Conservation (phyloP, 2,113 vertebrate species). For the Cyanoderma ruficeps region DNA sequence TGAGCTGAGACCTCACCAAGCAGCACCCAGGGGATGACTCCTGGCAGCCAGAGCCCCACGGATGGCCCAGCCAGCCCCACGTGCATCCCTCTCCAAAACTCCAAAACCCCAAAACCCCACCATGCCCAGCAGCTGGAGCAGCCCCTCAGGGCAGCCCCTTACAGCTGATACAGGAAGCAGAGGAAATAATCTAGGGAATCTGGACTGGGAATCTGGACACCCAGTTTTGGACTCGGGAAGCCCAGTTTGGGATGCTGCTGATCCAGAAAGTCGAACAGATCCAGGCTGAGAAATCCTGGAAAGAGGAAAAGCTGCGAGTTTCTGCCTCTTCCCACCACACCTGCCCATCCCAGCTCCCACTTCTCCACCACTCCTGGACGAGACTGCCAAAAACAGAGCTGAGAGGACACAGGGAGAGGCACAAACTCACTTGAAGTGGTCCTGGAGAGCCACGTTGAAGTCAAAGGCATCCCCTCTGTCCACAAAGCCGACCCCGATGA, state of each 20-base stretch:
- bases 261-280: too few relatives aligned
- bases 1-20: accelerated
- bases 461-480: conserved; percentile 97
- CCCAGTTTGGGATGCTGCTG: not conserved
- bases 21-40: not conserved
- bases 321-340: not conserved
- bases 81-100: not conserved
- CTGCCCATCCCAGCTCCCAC: not conserved
- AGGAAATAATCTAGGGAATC: not conserved
- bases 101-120: not conserved
- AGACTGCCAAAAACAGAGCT: accelerated
- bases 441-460: conserved; percentile 95
- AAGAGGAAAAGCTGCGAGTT: not conserved
- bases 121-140: not conserved
- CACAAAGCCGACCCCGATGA: conserved; percentile 91
- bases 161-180: accelerated
- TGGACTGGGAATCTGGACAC: not conserved
- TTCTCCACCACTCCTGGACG: accelerated
- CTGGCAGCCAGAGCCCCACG: accelerated
- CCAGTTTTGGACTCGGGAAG: not conserved
- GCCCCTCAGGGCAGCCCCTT: not conserved
- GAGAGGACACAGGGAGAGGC: not conserved
- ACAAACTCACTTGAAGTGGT: conserved; percentile 94
- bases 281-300: not conserved
- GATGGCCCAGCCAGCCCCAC: not conserved